These are phyloP conservation scores for Himantopus leucocephalus DNA, from an alignment of 2,113 vertebrate genomes.

Conservation along the genomic window DNA sequence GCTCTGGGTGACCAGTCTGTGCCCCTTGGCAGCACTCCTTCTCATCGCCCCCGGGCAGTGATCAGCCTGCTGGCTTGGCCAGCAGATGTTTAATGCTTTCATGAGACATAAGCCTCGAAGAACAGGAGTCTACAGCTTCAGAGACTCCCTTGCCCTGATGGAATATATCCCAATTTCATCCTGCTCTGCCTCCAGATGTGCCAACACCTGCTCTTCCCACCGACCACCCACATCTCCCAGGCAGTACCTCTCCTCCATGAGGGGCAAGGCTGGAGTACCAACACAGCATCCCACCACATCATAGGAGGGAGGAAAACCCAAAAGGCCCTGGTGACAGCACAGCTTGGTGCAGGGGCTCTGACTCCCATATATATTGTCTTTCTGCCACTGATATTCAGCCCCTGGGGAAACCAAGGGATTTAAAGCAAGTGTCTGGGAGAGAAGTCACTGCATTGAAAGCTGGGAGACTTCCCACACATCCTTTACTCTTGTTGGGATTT, in stretches of 20 bases:
- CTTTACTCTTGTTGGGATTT: not conserved
- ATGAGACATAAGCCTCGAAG: not conserved
- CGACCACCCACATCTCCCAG: not conserved
- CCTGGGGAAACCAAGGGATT: not conserved
- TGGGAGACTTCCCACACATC: not conserved
- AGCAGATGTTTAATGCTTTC: not conserved
- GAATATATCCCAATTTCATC: not conserved
- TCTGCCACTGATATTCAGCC: not conserved
- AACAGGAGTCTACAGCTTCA: not conserved
- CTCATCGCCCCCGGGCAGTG: accelerated
- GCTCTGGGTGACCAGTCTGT: not conserved
- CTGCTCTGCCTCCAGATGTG: not conserved
- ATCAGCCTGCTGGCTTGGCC: not conserved
- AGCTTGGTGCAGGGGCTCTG: not conserved
- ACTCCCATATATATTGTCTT: accelerated
- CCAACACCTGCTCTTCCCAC: not conserved
- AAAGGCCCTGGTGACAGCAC: not conserved
- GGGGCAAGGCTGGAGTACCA: not conserved
- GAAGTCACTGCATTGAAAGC: not conserved
- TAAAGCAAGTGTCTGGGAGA: not conserved
- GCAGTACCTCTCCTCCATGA: accelerated
- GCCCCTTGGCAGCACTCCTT: not conserved
- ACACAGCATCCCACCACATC: accelerated
- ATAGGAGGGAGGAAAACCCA: not conserved
- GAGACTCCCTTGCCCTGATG: not conserved